Conservation (phyloP, 2,888 invertebrate genomes). For the Adelognathus sp. region DNA sequence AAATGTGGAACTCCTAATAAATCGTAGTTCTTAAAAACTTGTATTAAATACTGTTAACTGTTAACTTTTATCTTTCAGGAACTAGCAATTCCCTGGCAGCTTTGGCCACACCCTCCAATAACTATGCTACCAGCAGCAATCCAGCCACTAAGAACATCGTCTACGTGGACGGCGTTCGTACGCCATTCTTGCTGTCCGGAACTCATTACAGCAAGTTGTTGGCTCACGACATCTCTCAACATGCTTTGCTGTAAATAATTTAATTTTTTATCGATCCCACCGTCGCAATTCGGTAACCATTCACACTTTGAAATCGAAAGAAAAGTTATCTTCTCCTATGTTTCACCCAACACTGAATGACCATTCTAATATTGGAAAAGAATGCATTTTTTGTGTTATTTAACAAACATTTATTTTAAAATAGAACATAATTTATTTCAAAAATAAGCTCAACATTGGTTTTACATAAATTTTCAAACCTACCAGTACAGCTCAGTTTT, state of each 20-base stretch:
- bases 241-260: conserved; percentile 90
- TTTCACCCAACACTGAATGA: no score
- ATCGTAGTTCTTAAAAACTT: background rate
- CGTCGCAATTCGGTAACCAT: no score
- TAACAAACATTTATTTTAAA: no score
- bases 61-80: conserved; percentile 60
- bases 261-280: conserved; percentile 14
- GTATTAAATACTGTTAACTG: conserved; percentile 34
- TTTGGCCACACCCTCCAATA: conserved; percentile 33
- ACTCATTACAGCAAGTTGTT: conserved; percentile 96
- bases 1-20: no score
- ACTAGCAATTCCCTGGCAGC: conserved; percentile 46
- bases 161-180: conserved; percentile 97
- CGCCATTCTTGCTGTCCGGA: conserved; percentile 96
- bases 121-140: conserved; percentile 51
- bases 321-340: no score
- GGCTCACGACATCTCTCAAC: conserved; percentile 97
- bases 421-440: no score
- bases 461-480: no score
- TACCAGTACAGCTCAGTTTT: no score
- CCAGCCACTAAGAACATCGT: conserved; percentile 89
- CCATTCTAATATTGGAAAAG: no score
- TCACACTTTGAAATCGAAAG: no score
- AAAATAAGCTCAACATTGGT: no score
- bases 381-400: no score